Conservation (phyloP, 2,113 vertebrate species). For the Myiopsitta monachus region DNA sequence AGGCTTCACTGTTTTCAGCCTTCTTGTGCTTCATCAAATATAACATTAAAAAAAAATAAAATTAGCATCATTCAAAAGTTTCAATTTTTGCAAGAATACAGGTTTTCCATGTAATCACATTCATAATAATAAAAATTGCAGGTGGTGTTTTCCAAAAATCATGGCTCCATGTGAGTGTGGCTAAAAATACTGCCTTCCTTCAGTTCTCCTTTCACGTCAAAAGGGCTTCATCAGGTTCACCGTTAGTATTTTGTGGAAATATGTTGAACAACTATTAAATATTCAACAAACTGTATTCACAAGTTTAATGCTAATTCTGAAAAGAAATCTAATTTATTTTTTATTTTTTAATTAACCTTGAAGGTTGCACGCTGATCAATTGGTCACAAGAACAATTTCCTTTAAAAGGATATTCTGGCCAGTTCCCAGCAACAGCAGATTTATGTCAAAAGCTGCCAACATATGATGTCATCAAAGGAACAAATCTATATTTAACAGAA, state of each 20-base stretch:
- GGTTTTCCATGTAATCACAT: background rate
- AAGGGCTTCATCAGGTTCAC: background rate
- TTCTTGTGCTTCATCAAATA: background rate
- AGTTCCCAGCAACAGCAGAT: background rate
- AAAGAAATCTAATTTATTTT: background rate
- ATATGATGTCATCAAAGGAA: background rate
- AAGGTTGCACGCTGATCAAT: background rate
- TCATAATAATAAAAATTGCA: background rate
- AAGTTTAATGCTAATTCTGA: background rate
- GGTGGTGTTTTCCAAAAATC: background rate
- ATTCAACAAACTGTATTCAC: background rate
- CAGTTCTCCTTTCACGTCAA: background rate
- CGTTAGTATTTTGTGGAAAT: background rate
- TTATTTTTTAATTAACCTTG: background rate
- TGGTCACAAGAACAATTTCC: background rate
- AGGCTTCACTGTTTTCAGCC: background rate
- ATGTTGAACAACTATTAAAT: background rate
- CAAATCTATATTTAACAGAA: background rate
- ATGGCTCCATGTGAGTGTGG: background rate
- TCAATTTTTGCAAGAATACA: background rate
- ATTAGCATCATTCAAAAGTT: background rate
- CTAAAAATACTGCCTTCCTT: background rate
- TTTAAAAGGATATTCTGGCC: background rate
- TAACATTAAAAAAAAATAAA: background rate
- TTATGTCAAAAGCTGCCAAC: conserved; percentile 13